phyloP scores from a whole-genome alignment of 2,888 invertebrate genomes.

The Cataglyphis livida region DNA sequence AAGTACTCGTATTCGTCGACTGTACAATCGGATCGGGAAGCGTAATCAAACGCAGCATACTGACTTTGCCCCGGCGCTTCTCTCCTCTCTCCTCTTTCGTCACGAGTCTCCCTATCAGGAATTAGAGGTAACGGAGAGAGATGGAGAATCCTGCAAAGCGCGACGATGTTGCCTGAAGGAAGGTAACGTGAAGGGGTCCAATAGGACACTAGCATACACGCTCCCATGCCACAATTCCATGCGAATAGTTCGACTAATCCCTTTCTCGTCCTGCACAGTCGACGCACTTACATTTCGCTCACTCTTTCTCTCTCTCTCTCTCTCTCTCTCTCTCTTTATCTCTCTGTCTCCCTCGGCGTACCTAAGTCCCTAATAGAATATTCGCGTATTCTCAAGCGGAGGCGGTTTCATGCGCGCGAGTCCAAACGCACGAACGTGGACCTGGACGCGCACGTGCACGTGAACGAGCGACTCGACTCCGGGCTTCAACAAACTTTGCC shows the following conservation, averaged over 20 bases:
- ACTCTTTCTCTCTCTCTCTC: background rate
- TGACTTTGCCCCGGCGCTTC: conserved; percentile 60
- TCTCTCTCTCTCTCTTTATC: background rate
- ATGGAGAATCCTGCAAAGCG: conserved; percentile 43
- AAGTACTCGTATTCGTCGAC: conserved; percentile 47
- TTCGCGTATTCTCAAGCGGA: conserved; percentile 52
- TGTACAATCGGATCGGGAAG: conserved; percentile 70
- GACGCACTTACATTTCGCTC: conserved; percentile 31
- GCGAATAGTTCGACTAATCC: conserved; percentile 68
- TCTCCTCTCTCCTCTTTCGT: conserved; percentile 33
- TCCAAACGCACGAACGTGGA: conserved; percentile 36
- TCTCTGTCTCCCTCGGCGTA: conserved; percentile 15
- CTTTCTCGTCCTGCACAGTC: conserved; percentile 47
- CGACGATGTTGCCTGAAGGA: conserved; percentile 61
- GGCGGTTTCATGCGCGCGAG: conserved; percentile 33
- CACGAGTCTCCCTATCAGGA: conserved; percentile 63
- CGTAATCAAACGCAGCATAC: conserved; percentile 69
- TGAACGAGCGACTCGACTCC: conserved; percentile 51
- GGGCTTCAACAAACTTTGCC: conserved; percentile 65
- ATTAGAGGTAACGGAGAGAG: conserved; percentile 64
- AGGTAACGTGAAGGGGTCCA: conserved; percentile 57
- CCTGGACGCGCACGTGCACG: conserved; percentile 37
- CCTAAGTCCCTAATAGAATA: conserved; percentile 61
- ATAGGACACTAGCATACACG: conserved; percentile 43
- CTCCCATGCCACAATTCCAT: conserved; percentile 56